These are phyloP conservation scores for Rhynchophorus ferrugineus DNA, from an alignment of 1,140 invertebrate species.

Conservation along the genomic window DNA sequence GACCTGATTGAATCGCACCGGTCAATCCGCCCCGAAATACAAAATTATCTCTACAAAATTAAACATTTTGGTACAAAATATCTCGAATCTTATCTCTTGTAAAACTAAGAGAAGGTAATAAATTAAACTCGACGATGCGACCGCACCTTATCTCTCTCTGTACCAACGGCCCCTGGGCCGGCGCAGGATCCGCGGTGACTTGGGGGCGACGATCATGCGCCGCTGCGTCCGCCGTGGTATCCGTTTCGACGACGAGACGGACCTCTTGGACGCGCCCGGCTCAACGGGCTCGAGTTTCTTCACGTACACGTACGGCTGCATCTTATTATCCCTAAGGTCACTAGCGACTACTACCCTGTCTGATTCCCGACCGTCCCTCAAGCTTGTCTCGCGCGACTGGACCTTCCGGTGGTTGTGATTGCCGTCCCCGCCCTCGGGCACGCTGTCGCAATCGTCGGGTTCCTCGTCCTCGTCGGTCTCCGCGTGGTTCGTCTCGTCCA, in stretches of 20 bases:
- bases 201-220: conserved; percentile 31
- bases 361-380: conserved; percentile 7
- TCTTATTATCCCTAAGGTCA: conserved; percentile 30
- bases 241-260: conserved; percentile 24
- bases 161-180: conserved; percentile 36
- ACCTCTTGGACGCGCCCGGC: conserved; percentile 13
- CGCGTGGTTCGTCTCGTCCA: conserved; percentile 16
- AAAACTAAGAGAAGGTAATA: conserved; percentile 24
- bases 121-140: conserved; percentile 15
- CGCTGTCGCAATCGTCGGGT: conserved; percentile 21
- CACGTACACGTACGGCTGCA: conserved; percentile 35
- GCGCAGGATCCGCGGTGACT: conserved; percentile 35
- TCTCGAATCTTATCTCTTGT: conserved; percentile 21
- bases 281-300: conserved; percentile 34
- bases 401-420: conserved; percentile 16
- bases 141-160: conserved; percentile 34
- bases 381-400: no score
- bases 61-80: conserved; percentile 32
- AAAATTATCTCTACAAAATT: conserved; percentile 13
- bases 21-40: background rate
- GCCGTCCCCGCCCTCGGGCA: conserved; percentile 22
- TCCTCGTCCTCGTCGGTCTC: conserved; percentile 22
- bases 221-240: conserved; percentile 25
- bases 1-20: background rate
- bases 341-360: conserved; percentile 25